phyloP scores from a whole-genome alignment of 2,888 invertebrate genomes.

The Branchellion lobata region DNA sequence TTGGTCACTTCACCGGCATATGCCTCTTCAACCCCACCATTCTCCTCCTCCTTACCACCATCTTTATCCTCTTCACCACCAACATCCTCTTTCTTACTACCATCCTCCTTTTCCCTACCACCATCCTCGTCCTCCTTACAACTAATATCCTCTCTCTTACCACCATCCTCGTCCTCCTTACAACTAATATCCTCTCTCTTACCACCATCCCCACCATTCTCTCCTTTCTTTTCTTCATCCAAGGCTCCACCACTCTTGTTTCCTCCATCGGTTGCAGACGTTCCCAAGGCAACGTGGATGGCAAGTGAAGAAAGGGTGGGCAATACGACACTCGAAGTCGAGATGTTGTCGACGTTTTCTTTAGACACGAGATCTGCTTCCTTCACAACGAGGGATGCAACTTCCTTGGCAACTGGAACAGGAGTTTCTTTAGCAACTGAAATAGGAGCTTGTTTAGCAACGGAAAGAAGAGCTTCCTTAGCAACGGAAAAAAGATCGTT shows the following conservation, averaged over 20 bases:
- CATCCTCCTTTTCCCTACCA: not conserved
- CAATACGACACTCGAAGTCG: too few species aligned
- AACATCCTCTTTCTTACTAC: not conserved
- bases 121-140: not conserved
- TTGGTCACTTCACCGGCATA: not conserved
- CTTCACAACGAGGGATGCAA: too few species aligned
- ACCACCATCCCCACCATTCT: not conserved
- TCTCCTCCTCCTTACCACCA: not conserved
- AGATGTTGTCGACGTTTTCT: too few species aligned
- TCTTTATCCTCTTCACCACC: not conserved
- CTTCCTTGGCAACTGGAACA: too few species aligned
- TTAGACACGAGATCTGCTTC: too few species aligned
- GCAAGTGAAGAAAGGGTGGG: too few species aligned
- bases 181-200: not conserved
- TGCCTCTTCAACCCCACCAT: not conserved
- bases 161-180: constrained; percentile 5
- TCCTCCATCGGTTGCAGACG: too few species aligned
- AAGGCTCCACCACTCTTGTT: not conserved
- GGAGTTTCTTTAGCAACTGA: too few species aligned
- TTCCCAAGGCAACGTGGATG: too few species aligned
- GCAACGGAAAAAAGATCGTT: not conserved
- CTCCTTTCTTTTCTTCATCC: not conserved
- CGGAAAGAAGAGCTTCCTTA: not conserved
- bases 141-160: not conserved
- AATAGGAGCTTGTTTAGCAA: not conserved